phyloP scores from a whole-genome alignment of 2,888 invertebrate genomes.

The Macrosiphum euphorbiae region DNA sequence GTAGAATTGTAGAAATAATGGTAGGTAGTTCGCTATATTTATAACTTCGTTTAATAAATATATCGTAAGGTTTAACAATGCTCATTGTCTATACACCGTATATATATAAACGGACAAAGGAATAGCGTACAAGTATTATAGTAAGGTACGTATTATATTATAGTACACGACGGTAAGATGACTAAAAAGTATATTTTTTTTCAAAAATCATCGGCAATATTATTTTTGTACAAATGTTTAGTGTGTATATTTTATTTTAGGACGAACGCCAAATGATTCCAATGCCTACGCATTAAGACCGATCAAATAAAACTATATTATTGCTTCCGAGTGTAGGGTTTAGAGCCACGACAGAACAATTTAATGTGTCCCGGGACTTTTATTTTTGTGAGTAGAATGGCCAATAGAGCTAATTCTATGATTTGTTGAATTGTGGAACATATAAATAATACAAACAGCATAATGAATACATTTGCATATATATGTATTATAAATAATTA shows the following conservation, averaged over 20 bases:
- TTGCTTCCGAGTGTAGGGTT: not conserved
- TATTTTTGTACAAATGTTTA: not conserved
- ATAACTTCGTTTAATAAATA: not conserved
- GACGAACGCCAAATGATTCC: not conserved
- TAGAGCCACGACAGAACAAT: not conserved
- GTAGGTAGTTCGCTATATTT: not conserved
- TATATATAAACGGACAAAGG: slow-evolving; percentile 15
- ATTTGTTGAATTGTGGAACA: not conserved
- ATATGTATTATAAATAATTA: not conserved
- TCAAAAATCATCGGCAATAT: not conserved
- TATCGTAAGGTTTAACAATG: slow-evolving; percentile 19
- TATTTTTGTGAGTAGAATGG: not conserved
- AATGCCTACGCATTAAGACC: not conserved
- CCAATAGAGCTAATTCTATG: not conserved
- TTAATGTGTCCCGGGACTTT: not conserved
- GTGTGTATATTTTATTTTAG: not conserved
- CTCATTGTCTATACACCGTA: not conserved
- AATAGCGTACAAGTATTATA: not conserved
- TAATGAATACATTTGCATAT: not conserved
- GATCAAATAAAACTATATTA: not conserved
- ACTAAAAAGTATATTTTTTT: not conserved
- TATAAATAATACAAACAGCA: not conserved
- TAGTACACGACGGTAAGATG: not conserved
- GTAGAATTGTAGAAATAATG: not conserved
- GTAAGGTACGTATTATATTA: not conserved